Evolutionary conservation across 2,797 vertebrate genomes (phyloP), one percentile per base, ranked within the genome.

Genomic region (Hyperoplus lanceolatus): DNA sequence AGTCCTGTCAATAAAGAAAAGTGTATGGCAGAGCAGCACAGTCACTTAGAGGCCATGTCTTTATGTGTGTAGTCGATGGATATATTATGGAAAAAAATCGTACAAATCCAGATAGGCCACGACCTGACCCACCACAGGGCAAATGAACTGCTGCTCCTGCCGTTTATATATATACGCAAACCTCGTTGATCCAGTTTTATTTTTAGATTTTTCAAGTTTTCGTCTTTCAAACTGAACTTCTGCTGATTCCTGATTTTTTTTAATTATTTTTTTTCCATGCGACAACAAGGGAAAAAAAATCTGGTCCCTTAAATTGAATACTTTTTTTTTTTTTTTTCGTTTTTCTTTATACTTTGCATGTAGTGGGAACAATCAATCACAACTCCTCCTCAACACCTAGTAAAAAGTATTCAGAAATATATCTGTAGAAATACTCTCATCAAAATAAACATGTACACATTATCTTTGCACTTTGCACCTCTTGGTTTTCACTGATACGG

Each of bases 381-480:
- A 70, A 64, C 71, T 80, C 86, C 70, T 90, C 61, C 29, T 29
- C 29, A 29, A 86, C 62, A 84, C 78, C 80, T 53, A 63, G 84
- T 89, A 91, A 88, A 92, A 92, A 90, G 76, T 81, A 81, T 77
- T 90, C 84, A 86, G 87, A 93, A 90, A 92, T 90, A 93, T 87
- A 88, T 92, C 84, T 82, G 81, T 92, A 93, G 91, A 93, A 92
- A 93, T 89, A 93, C 88, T 94, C 86, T 92, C 81, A 78, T 86
- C 72, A 89, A 91, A 91, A 89, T 90, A 92, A 89, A 88, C 86
- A 73, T 75, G 82, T 80, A 51, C 88, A 90, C 74, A 91, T 84
- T 67, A 72, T 85, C 73, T 89, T 84, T 88, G 78, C 87, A 81
- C 79, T 59, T 81, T 29, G 29, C 29, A 72, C 75, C 75, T 85